Percentiles rank a stretch among this genome's conserved stretches.
These are phyloP conservation scores for Caenorhabditis sp. DNA, from an alignment of 2,888 invertebrate species.

Conservation along the genomic window DNA sequence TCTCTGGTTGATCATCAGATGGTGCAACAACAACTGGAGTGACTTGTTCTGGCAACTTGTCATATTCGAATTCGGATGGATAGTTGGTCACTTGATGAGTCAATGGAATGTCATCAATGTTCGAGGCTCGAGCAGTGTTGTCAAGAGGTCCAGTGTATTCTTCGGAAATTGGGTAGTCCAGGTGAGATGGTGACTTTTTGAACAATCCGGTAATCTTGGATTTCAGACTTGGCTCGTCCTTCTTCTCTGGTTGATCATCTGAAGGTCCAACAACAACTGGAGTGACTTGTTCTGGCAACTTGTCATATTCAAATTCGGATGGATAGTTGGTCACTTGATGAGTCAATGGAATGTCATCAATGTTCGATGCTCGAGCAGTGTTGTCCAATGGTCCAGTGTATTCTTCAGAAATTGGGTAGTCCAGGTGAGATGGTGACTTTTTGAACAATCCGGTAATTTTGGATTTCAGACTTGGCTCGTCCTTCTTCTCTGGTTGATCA, in stretches of 20 bases:
- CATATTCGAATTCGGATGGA: conserved; percentile 26
- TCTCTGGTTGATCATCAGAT: conserved; percentile 16
- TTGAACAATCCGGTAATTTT: conserved; percentile 20
- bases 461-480: conserved; percentile 13
- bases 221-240: background rate
- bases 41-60: conserved; percentile 12
- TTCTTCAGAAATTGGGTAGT: conserved; percentile 43
- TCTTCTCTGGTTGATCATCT: conserved; percentile 1
- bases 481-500: conserved; percentile 1
- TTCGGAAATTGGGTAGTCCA: background rate
- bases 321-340: background rate
- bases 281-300: background rate
- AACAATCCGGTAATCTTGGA: background rate
- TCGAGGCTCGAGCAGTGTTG: background rate
- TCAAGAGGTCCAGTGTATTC: background rate
- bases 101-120: conserved; percentile 33
- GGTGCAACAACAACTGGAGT: background rate
- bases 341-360: conserved; percentile 12
- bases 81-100: conserved; percentile 26
- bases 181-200: background rate
- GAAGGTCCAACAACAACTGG: background rate
- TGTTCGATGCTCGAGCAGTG: conserved; percentile 19
- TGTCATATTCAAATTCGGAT: background rate
- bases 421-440: conserved; percentile 37
- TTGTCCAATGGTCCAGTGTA: conserved; percentile 47